phyloP scores from a whole-genome alignment of 2,888 invertebrate species.

The Cartodere bifasciata region DNA sequence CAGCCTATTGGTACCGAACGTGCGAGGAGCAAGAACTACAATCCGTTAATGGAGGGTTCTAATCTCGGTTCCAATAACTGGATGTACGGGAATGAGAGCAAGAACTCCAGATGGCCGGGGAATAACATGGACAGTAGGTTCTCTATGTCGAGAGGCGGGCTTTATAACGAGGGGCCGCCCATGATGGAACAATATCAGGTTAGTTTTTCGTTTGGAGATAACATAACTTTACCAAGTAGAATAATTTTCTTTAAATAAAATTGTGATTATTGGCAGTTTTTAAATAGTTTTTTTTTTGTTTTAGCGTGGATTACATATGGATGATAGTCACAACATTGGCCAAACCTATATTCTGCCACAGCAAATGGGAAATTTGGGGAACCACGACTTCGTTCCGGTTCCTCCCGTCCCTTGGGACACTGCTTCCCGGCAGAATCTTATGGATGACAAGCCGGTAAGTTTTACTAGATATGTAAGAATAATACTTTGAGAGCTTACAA shows the following conservation, averaged over 20 bases:
- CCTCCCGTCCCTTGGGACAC: slow-evolving; percentile 26
- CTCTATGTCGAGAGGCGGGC: slow-evolving; percentile 21
- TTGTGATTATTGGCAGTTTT: background rate
- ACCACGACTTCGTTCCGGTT: slow-evolving; percentile 25
- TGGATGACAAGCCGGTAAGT: slow-evolving; percentile 34
- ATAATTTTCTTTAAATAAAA: background rate
- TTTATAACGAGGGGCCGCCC: slow-evolving; percentile 35
- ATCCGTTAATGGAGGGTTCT: slow-evolving; percentile 20
- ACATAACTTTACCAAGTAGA: no score
- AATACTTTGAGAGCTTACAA: slow-evolving; percentile 6
- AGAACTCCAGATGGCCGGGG: slow-evolving; percentile 14
- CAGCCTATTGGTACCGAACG: slow-evolving; percentile 74
- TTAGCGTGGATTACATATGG: slow-evolving; percentile 26
- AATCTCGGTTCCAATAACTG: no score
- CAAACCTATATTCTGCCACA: slow-evolving; percentile 14
- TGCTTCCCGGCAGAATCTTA: slow-evolving; percentile 23
- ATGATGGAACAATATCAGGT: slow-evolving; percentile 32
- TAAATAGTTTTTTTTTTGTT: slow-evolving; percentile 6
- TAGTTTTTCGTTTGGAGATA: slow-evolving; percentile 4
- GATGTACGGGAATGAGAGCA: slow-evolving; percentile 15
- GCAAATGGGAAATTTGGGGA: slow-evolving; percentile 22
- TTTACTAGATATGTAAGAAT: slow-evolving; percentile 3
- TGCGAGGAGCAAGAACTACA: slow-evolving; percentile 49
- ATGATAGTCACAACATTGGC: slow-evolving; percentile 24
- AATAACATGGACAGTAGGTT: slow-evolving; percentile 16